These are phyloP conservation scores for Sebastes hubbsi DNA, from an alignment of 2,797 vertebrate species.

Conservation along the genomic window DNA sequence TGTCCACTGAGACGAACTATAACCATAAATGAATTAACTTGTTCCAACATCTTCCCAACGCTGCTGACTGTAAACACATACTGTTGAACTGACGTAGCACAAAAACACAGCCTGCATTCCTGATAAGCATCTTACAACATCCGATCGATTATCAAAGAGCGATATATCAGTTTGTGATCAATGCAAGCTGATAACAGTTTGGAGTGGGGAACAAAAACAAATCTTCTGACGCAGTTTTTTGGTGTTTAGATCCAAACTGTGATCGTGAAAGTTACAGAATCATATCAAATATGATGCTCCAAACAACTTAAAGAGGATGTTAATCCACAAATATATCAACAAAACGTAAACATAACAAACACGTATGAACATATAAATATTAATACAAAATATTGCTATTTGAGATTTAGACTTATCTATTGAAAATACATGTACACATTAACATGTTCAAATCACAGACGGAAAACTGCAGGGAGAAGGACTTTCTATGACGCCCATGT, in stretches of 20 bases:
- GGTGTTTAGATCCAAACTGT: slow-evolving; percentile 5
- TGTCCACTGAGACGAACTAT: background rate
- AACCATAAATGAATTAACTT: background rate
- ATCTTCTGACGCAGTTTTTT: background rate
- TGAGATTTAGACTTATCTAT: slow-evolving; percentile 65
- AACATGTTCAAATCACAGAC: slow-evolving; percentile 49
- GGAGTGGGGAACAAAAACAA: background rate
- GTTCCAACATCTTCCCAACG: slow-evolving; percentile 1
- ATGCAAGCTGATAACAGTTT: background rate
- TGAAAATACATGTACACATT: slow-evolving; percentile 68
- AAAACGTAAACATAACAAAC: slow-evolving; percentile 47
- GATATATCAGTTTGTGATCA: background rate
- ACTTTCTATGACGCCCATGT: background rate
- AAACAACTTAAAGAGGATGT: slow-evolving; percentile 38
- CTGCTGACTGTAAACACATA: slow-evolving; percentile 30
- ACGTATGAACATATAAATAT: slow-evolving; percentile 74
- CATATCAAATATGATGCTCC: slow-evolving; percentile 29
- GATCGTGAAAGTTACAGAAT: slow-evolving; percentile 17
- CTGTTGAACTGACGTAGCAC: slow-evolving; percentile 12
- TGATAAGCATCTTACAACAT: background rate
- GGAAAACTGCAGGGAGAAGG: slow-evolving; percentile 35
- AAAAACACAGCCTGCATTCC: background rate
- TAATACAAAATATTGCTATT: slow-evolving; percentile 68
- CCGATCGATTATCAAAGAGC: background rate
- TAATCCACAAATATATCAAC: slow-evolving; percentile 50